phyloP scores from a whole-genome alignment of 2,113 vertebrate species.

The Pseudorhombus dupliciocellatus region DNA sequence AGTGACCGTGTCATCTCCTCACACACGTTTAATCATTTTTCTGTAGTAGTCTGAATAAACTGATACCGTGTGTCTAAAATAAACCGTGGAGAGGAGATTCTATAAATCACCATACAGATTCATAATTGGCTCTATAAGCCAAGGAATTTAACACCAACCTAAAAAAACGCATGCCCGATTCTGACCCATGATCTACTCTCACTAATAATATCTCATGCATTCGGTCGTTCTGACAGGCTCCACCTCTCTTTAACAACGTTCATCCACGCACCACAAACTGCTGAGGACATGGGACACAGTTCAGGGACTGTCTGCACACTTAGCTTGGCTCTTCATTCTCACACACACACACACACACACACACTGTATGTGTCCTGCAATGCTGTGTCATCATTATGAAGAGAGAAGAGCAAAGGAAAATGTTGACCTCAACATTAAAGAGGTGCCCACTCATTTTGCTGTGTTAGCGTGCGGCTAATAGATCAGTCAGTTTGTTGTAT shows the following conservation, averaged over 20 bases:
- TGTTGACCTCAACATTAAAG: slow-evolving; percentile 34
- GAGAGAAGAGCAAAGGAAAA: not conserved
- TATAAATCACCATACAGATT: not conserved
- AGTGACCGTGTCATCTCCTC: not conserved
- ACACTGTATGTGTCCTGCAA: slow-evolving; percentile 36
- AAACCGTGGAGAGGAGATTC: too few species aligned
- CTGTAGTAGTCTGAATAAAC: not conserved
- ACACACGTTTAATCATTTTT: not conserved
- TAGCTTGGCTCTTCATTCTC: not conserved
- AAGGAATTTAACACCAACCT: too few species aligned
- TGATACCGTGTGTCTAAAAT: not conserved
- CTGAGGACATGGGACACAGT: slow-evolving; percentile 13
- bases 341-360: not conserved
- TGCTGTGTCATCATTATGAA: slow-evolving; percentile 34
- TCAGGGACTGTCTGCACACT: not conserved
- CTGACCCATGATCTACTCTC: not conserved
- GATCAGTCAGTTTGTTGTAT: slow-evolving; percentile 14
- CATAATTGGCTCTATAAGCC: too few species aligned
- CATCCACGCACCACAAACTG: not conserved
- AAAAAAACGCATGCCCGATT: too few species aligned
- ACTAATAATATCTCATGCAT: not conserved
- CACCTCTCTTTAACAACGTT: not conserved
- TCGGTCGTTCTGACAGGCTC: not conserved
- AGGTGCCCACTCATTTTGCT: slow-evolving; percentile 33
- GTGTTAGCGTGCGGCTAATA: slow-evolving; percentile 18